A percentile compares a stretch with the other conserved stretches of the same genome.
These are phyloP conservation scores for Xiphophorus maculatus DNA, from an alignment of 2,113 vertebrate species.

Conservation along the genomic window DNA sequence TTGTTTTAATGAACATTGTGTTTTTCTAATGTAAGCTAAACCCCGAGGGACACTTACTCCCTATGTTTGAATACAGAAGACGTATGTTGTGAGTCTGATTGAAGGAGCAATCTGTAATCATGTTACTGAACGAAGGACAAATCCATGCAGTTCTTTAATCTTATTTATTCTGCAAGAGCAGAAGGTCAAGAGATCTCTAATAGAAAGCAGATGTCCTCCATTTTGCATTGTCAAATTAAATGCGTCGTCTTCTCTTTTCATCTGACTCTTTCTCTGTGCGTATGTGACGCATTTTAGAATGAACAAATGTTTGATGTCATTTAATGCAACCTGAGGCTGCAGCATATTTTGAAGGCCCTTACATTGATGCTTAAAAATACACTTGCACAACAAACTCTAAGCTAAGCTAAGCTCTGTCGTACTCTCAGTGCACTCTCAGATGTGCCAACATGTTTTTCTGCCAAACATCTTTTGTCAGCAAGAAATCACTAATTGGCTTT, in stretches of 20 bases:
- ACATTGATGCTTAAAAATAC: background rate
- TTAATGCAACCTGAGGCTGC: background rate
- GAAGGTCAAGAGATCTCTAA: background rate
- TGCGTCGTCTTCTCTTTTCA: background rate
- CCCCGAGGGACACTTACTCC: background rate
- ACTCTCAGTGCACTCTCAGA: background rate
- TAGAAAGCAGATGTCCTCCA: background rate
- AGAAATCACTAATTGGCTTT: no score
- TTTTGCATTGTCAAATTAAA: background rate
- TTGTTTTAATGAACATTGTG: background rate
- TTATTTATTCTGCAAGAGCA: background rate
- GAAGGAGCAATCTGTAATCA: background rate
- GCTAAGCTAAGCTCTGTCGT: background rate
- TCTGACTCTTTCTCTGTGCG: no score
- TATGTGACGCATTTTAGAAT: no score
- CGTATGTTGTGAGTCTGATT: background rate
- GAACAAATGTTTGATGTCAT: no score
- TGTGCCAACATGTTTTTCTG: no score
- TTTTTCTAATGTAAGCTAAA: background rate
- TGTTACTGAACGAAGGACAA: background rate
- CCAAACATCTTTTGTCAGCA: no score
- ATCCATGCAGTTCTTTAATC: background rate
- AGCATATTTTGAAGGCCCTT: background rate
- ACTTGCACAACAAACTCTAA: background rate
- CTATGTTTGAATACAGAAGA: background rate